Conservation (phyloP, 2,888 invertebrate species). For the Lamellibrachia satsuma region DNA sequence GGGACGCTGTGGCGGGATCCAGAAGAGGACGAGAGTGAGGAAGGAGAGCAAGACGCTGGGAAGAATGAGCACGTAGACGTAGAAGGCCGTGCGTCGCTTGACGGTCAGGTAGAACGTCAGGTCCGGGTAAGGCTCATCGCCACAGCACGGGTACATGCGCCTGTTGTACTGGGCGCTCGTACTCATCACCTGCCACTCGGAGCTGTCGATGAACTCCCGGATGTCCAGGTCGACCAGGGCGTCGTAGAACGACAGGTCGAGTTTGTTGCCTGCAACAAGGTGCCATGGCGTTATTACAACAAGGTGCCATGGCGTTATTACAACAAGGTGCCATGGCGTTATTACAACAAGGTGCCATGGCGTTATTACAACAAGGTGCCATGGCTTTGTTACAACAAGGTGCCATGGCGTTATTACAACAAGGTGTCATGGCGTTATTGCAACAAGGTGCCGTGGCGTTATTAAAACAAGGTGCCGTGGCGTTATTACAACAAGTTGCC, state of each 20-base stretch:
- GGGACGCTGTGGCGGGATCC: slow-evolving; percentile 51
- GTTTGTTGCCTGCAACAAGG: slow-evolving; percentile 42
- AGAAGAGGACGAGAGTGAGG: slow-evolving; percentile 50
- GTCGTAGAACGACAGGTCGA: slow-evolving; percentile 53
- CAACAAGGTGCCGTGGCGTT: no score
- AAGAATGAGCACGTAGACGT: slow-evolving; percentile 47
- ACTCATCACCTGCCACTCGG: slow-evolving; percentile 39
- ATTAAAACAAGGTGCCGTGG: no score
- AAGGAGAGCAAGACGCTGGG: slow-evolving; percentile 49
- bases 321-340: no score
- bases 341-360: no score
- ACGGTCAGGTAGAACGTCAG: slow-evolving; percentile 40
- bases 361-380: no score
- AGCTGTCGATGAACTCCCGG: slow-evolving; percentile 38
- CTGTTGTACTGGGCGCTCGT: slow-evolving; percentile 19
- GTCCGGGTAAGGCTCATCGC: slow-evolving; percentile 42
- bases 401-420: no score
- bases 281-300: not conserved
- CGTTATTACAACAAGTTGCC: no score
- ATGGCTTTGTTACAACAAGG: no score
- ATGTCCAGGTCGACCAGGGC: slow-evolving; percentile 28
- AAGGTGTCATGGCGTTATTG: no score
- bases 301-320: slow-evolving; percentile 34
- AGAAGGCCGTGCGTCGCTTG: slow-evolving; percentile 44
- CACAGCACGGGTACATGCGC: slow-evolving; percentile 42